Conservation (phyloP, 2,797 vertebrate species). For the Malurus leucopterus region DNA sequence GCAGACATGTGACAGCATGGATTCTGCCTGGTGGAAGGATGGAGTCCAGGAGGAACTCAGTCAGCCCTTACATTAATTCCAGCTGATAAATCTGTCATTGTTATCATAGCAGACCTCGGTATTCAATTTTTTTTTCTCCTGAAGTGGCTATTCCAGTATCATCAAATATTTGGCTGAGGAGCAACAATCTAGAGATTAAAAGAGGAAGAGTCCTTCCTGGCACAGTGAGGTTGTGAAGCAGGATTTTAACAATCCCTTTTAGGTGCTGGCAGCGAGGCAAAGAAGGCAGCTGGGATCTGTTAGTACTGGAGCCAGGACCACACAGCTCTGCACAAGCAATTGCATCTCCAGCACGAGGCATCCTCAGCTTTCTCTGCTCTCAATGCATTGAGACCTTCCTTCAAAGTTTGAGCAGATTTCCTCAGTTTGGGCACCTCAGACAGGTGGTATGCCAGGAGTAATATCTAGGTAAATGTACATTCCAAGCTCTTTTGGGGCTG, state of each 20-base stretch:
- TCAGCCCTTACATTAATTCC: background rate
- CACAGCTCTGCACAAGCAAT: background rate
- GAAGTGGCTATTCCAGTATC: background rate
- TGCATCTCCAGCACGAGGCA: background rate
- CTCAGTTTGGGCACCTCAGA: background rate
- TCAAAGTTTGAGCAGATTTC: background rate
- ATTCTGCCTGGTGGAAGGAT: background rate
- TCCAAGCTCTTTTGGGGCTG: background rate
- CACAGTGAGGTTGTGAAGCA: background rate
- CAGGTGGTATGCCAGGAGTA: background rate
- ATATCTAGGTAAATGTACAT: background rate
- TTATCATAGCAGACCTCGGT: background rate
- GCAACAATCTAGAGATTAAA: background rate
- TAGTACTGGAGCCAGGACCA: background rate
- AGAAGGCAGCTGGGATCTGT: background rate
- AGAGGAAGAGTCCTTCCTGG: background rate
- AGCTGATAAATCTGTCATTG: background rate
- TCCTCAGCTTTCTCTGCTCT: background rate
- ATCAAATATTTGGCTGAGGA: background rate
- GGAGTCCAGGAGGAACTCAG: background rate
- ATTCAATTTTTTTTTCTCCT: background rate
- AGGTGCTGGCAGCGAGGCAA: background rate
- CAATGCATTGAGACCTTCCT: background rate
- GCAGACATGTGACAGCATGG: background rate
- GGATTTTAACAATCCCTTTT: background rate